Conservation (phyloP, 2,113 vertebrate species). For the Otis tarda region DNA sequence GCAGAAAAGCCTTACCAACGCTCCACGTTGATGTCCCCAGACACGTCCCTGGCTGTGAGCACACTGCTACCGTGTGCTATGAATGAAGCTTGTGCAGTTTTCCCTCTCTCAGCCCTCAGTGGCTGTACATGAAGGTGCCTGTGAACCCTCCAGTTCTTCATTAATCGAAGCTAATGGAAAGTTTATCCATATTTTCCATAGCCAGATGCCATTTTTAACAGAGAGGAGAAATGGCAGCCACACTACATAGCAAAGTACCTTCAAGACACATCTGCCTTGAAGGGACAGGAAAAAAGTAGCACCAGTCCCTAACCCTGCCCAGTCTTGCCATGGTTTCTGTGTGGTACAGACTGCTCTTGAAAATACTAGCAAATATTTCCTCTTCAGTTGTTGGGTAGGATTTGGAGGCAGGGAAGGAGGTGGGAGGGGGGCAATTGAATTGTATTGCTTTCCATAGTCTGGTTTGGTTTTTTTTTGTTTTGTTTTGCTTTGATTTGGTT, state of each 20-base stretch:
- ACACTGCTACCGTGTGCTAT: rapidly evolving
- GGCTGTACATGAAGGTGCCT: background rate
- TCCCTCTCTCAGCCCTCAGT: background rate
- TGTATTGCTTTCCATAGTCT: background rate
- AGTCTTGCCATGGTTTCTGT: background rate
- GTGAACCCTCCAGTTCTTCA: background rate
- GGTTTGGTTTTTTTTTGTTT: background rate
- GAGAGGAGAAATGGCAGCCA: background rate
- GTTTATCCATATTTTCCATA: background rate
- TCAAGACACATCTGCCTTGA: background rate
- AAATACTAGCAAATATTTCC: background rate
- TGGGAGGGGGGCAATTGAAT: background rate
- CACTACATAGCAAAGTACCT: background rate
- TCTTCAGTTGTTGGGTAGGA: background rate
- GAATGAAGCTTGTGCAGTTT: background rate
- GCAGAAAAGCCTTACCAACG: no score
- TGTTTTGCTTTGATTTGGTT: background rate
- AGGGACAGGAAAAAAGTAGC: background rate
- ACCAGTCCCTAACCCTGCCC: background rate
- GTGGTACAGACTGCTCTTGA: background rate
- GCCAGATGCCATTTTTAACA: background rate
- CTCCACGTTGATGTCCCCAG: background rate
- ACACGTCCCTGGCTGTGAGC: background rate
- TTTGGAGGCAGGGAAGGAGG: background rate
- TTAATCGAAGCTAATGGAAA: background rate